phyloP scores from a whole-genome alignment of 2,888 invertebrate genomes.

The Serrognathus titanus region DNA sequence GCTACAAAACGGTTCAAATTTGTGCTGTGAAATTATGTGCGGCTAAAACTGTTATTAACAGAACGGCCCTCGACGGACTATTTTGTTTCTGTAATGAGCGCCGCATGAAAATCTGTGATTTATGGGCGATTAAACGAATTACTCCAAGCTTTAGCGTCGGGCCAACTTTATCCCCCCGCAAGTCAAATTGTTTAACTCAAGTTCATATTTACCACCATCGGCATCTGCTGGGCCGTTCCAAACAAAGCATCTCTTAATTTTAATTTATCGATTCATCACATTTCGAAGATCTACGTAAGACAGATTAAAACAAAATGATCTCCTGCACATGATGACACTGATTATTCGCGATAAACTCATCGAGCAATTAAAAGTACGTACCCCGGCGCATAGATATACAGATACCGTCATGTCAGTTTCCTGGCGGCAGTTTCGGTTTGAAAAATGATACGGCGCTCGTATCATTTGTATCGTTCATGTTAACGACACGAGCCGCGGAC shows the following conservation, averaged over 20 bases:
- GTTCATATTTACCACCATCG: neutral
- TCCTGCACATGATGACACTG: too few relatives aligned
- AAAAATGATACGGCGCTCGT: neutral
- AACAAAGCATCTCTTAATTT: too few relatives aligned
- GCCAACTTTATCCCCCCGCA: slow-evolving; percentile 12
- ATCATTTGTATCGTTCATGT: neutral
- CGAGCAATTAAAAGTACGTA: too few relatives aligned
- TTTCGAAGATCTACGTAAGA: too few relatives aligned
- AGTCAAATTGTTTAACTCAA: slow-evolving; percentile 10
- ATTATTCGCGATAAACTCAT: too few relatives aligned
- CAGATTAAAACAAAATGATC: too few relatives aligned
- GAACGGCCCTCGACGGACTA: slow-evolving; percentile 16
- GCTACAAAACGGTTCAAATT: neutral
- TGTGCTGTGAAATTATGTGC: slow-evolving; percentile 4
- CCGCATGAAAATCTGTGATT: slow-evolving; percentile 18
- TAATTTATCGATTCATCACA: too few relatives aligned
- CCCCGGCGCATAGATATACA: too few relatives aligned
- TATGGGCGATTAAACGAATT: slow-evolving; percentile 15
- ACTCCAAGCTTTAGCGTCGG: slow-evolving; percentile 11
- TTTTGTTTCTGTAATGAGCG: slow-evolving; percentile 15
- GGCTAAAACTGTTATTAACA: slow-evolving; percentile 20
- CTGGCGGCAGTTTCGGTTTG: neutral
- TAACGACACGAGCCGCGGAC: slow-evolving; percentile 4
- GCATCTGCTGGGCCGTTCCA: too few relatives aligned
- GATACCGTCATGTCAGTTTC: too few relatives aligned